Percentiles rank a stretch among this genome's conserved stretches.
phyloP scores from a whole-genome alignment of 2,888 invertebrate genomes.

The Hipparchia semele region DNA sequence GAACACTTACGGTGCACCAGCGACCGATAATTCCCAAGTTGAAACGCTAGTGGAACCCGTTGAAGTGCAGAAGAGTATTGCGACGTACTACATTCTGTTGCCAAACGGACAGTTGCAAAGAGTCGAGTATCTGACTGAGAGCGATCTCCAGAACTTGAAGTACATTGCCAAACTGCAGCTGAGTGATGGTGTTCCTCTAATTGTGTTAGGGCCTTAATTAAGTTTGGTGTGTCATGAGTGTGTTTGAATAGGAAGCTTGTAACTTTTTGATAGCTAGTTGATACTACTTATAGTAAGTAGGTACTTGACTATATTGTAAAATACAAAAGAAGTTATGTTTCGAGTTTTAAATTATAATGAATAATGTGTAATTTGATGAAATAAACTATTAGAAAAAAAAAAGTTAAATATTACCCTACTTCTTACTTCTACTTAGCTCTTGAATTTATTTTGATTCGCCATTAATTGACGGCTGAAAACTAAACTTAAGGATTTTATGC shows the following conservation, averaged over 20 bases:
- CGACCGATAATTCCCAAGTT: conserved; percentile 66
- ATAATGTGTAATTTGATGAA: too few species aligned
- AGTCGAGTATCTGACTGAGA: conserved; percentile 81
- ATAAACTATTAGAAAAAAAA: too few species aligned
- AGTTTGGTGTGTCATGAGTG: not conserved
- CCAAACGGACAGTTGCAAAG: conserved; percentile 85
- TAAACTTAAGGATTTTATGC: too few species aligned
- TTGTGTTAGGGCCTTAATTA: conserved; percentile 59
- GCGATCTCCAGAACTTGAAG: conserved; percentile 82
- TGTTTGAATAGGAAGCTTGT: not conserved
- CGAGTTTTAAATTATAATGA: too few species aligned
- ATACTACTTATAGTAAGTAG: too few species aligned
- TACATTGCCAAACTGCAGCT: conserved; percentile 83
- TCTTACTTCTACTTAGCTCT: too few species aligned
- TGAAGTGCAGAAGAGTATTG: conserved; percentile 77
- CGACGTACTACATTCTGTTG: conserved; percentile 85
- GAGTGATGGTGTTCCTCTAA: conserved; percentile 64
- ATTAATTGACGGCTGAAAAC: too few species aligned
- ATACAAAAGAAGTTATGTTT: too few species aligned
- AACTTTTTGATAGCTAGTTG: too few species aligned
- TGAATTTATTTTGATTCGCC: too few species aligned
- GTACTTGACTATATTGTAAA: too few species aligned
- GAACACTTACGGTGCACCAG: conserved; percentile 54
- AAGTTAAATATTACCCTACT: too few species aligned
- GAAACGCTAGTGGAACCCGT: conserved; percentile 67